These are phyloP conservation scores for Pseudopodoces humilis DNA, from an alignment of 2,113 vertebrate genomes.

Conservation along the genomic window DNA sequence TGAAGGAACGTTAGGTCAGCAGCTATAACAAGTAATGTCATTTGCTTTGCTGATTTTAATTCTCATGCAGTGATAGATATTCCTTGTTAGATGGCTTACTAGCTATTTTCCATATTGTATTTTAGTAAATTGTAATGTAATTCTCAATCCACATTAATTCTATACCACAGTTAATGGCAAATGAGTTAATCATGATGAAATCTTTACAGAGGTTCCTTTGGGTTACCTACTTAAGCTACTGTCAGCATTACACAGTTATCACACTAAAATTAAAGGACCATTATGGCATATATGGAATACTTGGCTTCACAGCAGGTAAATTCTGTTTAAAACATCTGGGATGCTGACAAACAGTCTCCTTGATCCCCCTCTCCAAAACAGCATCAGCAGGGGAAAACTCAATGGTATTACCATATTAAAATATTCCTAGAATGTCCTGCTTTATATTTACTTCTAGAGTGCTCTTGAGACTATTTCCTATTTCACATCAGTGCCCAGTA, in stretches of 20 bases:
- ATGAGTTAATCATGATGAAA: conserved; percentile 48
- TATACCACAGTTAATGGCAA: conserved; percentile 30
- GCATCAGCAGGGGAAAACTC: not conserved
- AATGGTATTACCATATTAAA: not conserved
- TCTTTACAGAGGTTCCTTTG: conserved; percentile 17
- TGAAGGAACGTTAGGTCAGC: not conserved
- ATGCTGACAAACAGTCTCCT: not conserved
- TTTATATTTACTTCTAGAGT: conserved; percentile 11
- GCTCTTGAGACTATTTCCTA: not conserved
- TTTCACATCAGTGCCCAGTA: not conserved
- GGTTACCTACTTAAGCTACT: conserved; percentile 30
- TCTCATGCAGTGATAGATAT: not conserved
- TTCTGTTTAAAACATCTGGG: not conserved
- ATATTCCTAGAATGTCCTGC: not conserved
- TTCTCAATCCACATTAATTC: conserved; percentile 27
- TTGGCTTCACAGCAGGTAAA: conserved; percentile 41
- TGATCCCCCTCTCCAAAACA: not conserved
- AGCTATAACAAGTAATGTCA: conserved; percentile 2
- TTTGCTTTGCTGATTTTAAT: conserved; percentile 42
- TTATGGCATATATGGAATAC: conserved; percentile 25
- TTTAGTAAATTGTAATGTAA: conserved; percentile 22
- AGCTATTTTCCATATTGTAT: conserved; percentile 6
- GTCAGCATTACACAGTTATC: conserved; percentile 8
- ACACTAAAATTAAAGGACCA: conserved; percentile 24
- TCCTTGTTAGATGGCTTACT: conserved; percentile 15